Evolutionary conservation across 1,140 invertebrate genomes (phyloP), one percentile per base, ranked within the genome.

Genomic region (Papilio glaucus): DNA sequence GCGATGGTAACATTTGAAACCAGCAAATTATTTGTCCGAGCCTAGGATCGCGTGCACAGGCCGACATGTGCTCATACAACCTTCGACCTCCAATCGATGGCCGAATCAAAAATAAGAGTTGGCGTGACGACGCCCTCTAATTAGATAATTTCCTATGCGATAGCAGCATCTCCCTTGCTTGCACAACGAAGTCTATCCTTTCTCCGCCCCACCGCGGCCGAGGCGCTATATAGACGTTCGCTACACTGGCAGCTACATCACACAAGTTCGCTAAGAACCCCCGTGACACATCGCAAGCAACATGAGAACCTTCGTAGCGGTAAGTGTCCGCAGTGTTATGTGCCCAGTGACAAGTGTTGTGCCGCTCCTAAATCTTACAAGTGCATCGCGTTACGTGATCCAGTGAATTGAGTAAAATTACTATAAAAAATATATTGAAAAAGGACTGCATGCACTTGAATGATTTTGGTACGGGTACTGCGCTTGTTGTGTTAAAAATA

Each of bases 221-320:
- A 80, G n/a, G 78, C 79, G 78, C 81, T 92, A 92, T 92, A 92
- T 92, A 90, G 80, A 75, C 74, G 75, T 81, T 77, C 73, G 83
- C 74, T 84, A 80, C 69, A 79, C 65, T 68, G 78, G 73, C 73
- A 38, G 63, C 67, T 77, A 53, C 85, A 87, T 85, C 89, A 90
- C 88, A 90, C 78, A 82, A 86, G 85, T 86, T 83, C 86, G 77
- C 85, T 76, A 80, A 78, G 82, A 85, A 82, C 87, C 85, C 82
- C 76, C 86, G 88, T 90, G 87, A 90, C 86, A 84, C 84, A 86
- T 84, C 84, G 86, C 83, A 87, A 84, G 80, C 88, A 92, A 61
- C 88, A 92, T 92, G 90, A 92, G 85, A 90, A 83, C 90, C 87
- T 92, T 90, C 87, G 89, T 90, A 85, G 90, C 90, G 90, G 90